Conservation (phyloP, 2,113 vertebrate genomes). For the Entomyzon cyanotis region DNA sequence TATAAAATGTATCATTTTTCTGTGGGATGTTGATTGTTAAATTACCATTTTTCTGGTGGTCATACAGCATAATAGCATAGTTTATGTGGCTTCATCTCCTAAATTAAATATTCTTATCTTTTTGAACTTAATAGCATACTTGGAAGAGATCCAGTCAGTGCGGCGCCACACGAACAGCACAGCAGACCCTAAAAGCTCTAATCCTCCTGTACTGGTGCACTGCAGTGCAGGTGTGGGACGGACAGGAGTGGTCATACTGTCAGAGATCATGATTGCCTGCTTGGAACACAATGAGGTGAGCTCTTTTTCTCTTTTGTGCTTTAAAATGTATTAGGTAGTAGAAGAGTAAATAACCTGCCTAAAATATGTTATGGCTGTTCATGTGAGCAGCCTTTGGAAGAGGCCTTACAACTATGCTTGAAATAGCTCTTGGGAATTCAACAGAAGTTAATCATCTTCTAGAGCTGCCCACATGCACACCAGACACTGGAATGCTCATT, state of each 20-base stretch:
- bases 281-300: slow-evolving; percentile 96
- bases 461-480: not conserved
- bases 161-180: slow-evolving; percentile 94
- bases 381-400: not conserved
- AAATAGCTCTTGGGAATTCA: not conserved
- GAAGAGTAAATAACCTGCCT: not conserved
- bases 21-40: not conserved
- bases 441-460: not conserved
- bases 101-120: not conserved
- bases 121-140: slow-evolving; percentile 78
- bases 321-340: not conserved
- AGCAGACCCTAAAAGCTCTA: slow-evolving; percentile 81
- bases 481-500: not conserved
- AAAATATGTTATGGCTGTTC: not conserved
- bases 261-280: slow-evolving; percentile 95
- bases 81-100: not conserved
- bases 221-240: slow-evolving; percentile 95
- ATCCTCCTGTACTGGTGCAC: slow-evolving; percentile 89
- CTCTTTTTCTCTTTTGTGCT: not conserved
- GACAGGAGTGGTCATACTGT: slow-evolving; percentile 91
- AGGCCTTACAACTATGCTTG: not conserved
- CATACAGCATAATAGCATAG: not conserved
- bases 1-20: not conserved
- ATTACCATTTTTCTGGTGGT: not conserved
- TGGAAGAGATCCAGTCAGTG: slow-evolving; percentile 97